Conservation (phyloP, 2,113 vertebrate genomes). For the Heloderma charlesbogerti region DNA sequence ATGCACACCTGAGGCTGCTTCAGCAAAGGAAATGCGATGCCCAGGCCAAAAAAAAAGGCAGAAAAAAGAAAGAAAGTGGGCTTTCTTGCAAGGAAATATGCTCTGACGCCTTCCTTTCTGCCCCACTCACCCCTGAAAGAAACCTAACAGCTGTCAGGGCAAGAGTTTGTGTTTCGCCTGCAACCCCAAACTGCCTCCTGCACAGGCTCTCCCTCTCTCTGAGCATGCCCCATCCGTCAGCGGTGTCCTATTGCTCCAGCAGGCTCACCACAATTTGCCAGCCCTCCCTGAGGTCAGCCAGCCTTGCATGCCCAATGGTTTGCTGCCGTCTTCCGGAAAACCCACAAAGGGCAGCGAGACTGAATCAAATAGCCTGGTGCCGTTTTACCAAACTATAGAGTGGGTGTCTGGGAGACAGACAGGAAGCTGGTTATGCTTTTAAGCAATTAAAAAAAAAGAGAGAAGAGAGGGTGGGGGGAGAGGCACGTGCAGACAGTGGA, state of each 20-base stretch:
- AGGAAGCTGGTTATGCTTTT: neutral
- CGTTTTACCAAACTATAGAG: neutral
- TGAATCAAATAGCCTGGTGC: constrained; percentile 41
- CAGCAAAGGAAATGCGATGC: constrained; percentile 50
- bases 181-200: constrained; percentile 51
- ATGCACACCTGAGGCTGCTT: constrained; percentile 63
- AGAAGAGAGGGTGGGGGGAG: neutral
- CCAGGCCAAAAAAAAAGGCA: neutral
- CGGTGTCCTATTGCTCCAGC: constrained; percentile 68
- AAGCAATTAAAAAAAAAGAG: neutral
- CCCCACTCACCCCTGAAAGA: constrained; percentile 5
- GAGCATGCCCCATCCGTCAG: constrained; percentile 69
- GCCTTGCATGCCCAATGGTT: constrained; percentile 67
- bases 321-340: constrained; percentile 71
- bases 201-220: constrained; percentile 21
- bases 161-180: constrained; percentile 52
- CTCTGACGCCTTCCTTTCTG: constrained; percentile 45
- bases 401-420: neutral
- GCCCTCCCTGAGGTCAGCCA: constrained; percentile 73
- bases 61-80: too few relatives aligned
- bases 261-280: constrained; percentile 75
- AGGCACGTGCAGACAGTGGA: constrained; percentile 8
- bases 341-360: constrained; percentile 46
- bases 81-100: constrained; percentile 40
- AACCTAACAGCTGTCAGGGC: constrained; percentile 28